phyloP scores from a whole-genome alignment of 1,140 invertebrate genomes.

The Prorops nasuta region DNA sequence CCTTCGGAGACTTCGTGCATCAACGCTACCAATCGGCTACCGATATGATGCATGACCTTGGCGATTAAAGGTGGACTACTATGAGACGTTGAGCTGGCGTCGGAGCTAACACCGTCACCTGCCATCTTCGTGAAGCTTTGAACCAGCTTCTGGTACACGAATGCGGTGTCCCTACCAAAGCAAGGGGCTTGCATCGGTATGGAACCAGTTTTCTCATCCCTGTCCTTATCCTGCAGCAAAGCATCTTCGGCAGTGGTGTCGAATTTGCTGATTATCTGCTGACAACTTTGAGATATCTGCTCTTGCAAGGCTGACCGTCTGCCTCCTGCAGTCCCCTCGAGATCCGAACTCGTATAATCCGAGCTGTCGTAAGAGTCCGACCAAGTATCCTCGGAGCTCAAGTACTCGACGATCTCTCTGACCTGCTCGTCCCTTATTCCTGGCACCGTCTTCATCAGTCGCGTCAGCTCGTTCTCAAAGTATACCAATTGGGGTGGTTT shows the following conservation, averaged over 20 bases:
- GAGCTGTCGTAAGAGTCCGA: slow-evolving; percentile 89
- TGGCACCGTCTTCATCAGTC: slow-evolving; percentile 89
- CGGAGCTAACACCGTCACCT: slow-evolving; percentile 50
- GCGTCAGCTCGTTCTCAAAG: slow-evolving; percentile 84
- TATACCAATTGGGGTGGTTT: slow-evolving; percentile 83
- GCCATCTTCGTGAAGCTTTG: slow-evolving; percentile 77
- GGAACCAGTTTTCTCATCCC: slow-evolving; percentile 16
- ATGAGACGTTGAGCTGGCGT: slow-evolving; percentile 59
- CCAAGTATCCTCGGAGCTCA: slow-evolving; percentile 89
- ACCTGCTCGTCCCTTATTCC: slow-evolving; percentile 88
- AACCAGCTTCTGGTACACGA: slow-evolving; percentile 81
- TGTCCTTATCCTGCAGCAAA: slow-evolving; percentile 57
- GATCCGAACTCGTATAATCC: slow-evolving; percentile 85
- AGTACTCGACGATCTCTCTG: slow-evolving; percentile 85
- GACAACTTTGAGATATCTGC: slow-evolving; percentile 83
- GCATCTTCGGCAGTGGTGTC: slow-evolving; percentile 57
- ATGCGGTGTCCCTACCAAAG: slow-evolving; percentile 71
- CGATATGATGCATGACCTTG: slow-evolving; percentile 91
- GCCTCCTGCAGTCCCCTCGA: slow-evolving; percentile 69
- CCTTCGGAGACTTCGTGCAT: slow-evolving; percentile 90
- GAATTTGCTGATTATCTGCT: slow-evolving; percentile 85
- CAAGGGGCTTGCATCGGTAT: slow-evolving; percentile 31
- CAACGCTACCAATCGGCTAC: slow-evolving; percentile 80
- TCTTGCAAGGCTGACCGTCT: slow-evolving; percentile 74
- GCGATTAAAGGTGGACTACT: slow-evolving; percentile 84